Percentiles rank a stretch among this genome's conserved stretches.
Conservation (phyloP, 2,888 invertebrate species). For the Drosophila prolongata region DNA sequence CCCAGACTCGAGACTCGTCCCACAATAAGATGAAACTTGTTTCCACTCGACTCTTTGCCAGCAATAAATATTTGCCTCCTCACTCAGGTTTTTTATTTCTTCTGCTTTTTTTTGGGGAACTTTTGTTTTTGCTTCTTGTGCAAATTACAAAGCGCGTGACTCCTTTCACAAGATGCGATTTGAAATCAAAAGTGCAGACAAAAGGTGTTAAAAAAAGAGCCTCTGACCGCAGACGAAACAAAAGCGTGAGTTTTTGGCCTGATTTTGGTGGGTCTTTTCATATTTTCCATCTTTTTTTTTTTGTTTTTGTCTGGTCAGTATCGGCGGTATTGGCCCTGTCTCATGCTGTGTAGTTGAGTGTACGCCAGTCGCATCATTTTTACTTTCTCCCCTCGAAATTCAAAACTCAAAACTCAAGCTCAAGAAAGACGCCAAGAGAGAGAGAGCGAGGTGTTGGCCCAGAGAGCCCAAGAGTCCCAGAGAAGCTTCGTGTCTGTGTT, state of each 20-base stretch:
- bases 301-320: slow-evolving; percentile 32
- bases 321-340: slow-evolving; percentile 12
- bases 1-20: slow-evolving; percentile 42
- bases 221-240: slow-evolving; percentile 61
- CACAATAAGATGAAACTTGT: slow-evolving; percentile 59
- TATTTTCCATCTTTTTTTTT: slow-evolving; percentile 19
- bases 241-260: slow-evolving; percentile 66
- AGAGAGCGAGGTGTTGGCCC: slow-evolving; percentile 4
- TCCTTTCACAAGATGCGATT: slow-evolving; percentile 78
- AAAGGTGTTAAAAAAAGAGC: slow-evolving; percentile 66
- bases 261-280: slow-evolving; percentile 64
- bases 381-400: slow-evolving; percentile 62
- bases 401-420: slow-evolving; percentile 3
- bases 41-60: slow-evolving; percentile 63
- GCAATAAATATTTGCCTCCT: slow-evolving; percentile 74
- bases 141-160: slow-evolving; percentile 80
- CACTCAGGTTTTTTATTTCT: slow-evolving; percentile 51
- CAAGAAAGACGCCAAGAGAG: slow-evolving; percentile 5
- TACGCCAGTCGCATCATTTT: slow-evolving; percentile 57
- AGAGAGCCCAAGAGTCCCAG: slow-evolving; percentile 5
- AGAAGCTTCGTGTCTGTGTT: slow-evolving; percentile 26
- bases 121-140: slow-evolving; percentile 49
- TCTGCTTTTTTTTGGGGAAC: slow-evolving; percentile 18
- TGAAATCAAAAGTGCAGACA: slow-evolving; percentile 68
- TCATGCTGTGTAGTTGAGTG: slow-evolving; percentile 72